Conservation (phyloP, 2,888 invertebrate genomes). For the Caenorhabditis becei region DNA sequence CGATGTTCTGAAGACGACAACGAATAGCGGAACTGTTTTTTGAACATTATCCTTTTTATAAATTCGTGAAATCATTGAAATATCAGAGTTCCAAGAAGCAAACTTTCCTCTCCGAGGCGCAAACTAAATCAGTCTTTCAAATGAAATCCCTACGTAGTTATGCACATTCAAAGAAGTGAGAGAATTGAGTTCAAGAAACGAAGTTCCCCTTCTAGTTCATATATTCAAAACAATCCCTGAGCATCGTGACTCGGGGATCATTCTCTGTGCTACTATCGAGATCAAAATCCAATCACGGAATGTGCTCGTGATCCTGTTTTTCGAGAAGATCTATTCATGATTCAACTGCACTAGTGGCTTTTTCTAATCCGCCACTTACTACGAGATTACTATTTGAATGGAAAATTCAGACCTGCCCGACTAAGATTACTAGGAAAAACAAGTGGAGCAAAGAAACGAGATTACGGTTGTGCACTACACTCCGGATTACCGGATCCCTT, state of each 20-base stretch:
- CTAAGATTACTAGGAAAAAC: background rate
- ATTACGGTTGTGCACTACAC: slow-evolving; percentile 10
- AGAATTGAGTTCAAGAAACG: too few species aligned
- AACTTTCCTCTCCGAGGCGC: too few species aligned
- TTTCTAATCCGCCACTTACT: slow-evolving; percentile 36
- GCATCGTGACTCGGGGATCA: too few species aligned
- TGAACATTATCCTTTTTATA: background rate
- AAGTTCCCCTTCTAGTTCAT: too few species aligned
- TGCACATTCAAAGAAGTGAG: too few species aligned
- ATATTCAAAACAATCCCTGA: too few species aligned
- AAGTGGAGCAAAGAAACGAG: background rate
- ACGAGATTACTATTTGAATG: slow-evolving; percentile 23
- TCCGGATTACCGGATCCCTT: slow-evolving; percentile 2
- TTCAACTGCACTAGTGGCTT: slow-evolving; percentile 11
- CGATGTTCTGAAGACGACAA: slow-evolving; percentile 19
- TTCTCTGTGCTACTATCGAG: background rate
- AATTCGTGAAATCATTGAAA: too few species aligned
- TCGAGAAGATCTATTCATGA: background rate
- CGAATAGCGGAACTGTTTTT: slow-evolving; percentile 41
- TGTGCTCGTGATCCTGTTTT: background rate
- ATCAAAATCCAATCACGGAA: background rate
- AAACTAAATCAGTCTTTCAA: too few species aligned
- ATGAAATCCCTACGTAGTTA: too few species aligned
- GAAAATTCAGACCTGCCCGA: background rate
- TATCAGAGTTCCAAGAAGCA: too few species aligned